Conservation (phyloP, 2,113 vertebrate genomes). For the Macrotis lagotis region DNA sequence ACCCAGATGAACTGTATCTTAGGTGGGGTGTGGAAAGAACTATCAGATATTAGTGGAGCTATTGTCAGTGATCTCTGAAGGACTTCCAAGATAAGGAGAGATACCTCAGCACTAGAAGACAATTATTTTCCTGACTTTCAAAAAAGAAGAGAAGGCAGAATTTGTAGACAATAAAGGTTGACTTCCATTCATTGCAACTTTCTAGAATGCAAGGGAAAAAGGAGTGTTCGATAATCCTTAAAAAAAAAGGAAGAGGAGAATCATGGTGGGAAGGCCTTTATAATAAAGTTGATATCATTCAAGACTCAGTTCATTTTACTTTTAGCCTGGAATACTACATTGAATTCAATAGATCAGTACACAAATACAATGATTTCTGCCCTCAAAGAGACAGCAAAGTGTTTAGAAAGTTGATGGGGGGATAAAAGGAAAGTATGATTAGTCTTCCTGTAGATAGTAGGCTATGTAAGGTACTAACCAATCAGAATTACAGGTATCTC, state of each 20-base stretch:
- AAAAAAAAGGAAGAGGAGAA: background rate
- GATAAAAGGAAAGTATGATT: background rate
- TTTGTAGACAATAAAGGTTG: background rate
- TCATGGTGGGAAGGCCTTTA: no score
- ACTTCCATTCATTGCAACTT: background rate
- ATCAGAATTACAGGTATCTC: no score
- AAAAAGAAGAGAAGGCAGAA: background rate
- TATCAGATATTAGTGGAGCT: background rate
- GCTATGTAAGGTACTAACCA: background rate
- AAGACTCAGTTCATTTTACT: background rate
- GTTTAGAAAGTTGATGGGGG: background rate
- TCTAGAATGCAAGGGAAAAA: background rate
- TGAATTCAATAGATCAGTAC: background rate
- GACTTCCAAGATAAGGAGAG: background rate
- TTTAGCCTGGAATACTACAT: background rate
- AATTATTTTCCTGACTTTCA: background rate
- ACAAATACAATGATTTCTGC: no score
- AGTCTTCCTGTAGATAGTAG: background rate
- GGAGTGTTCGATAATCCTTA: background rate
- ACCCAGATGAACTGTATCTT: background rate
- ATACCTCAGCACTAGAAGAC: background rate
- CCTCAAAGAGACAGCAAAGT: background rate
- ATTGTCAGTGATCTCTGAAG: background rate
- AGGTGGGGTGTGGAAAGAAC: background rate
- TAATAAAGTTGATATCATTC: background rate